Evolutionary conservation across 2,888 invertebrate genomes (phyloP), one percentile per base, ranked within the genome.

Genomic region (Xestia xanthographa): DNA sequence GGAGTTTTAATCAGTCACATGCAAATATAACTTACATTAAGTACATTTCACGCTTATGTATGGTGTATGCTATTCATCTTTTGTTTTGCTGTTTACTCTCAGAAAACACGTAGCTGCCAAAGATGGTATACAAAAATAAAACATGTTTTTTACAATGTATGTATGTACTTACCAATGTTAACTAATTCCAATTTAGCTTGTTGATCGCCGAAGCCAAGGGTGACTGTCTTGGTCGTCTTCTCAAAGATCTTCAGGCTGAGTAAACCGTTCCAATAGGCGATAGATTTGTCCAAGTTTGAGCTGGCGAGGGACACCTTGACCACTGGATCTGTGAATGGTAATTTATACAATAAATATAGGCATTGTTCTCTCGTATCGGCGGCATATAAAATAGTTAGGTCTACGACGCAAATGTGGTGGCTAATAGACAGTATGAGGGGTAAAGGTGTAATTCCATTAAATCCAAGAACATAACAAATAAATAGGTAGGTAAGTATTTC

Each of bases 201-300:
- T 78, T 97, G 95, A 6, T 97, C 97, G 56, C 96, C 96, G 93
- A 98, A 99, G 5, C 98, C 98, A 12, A 99, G 94, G 3, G 97
- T 83, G 5, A 97, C 97, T 2, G 97, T 97, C 76, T 97, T 97
- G 5, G 97, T 96, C 1, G 96, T 97, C 91, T 98, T 96, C 62
- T 97, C 97, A 87, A 97, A 97, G 65, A 98, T 93, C 86, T 97
- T 97, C 96, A 99, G 97, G 6, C 97, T 97, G 50, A 99, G 96
- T 43, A 98, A 94, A 17, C 97, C 97, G 82, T 97, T 97, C 99
- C 99, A 99, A 94, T 98, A 99, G 22, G 97, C 97, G 78, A 98
- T 96, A 6, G 99, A 98, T 78, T 96, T 97, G 29, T 97, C 93
- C 78, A 99, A 95, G 95, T 98, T 97, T 1, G 98, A 98, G 82